Conservation (phyloP, 2,113 vertebrate species). For the Pampusana beccarii region DNA sequence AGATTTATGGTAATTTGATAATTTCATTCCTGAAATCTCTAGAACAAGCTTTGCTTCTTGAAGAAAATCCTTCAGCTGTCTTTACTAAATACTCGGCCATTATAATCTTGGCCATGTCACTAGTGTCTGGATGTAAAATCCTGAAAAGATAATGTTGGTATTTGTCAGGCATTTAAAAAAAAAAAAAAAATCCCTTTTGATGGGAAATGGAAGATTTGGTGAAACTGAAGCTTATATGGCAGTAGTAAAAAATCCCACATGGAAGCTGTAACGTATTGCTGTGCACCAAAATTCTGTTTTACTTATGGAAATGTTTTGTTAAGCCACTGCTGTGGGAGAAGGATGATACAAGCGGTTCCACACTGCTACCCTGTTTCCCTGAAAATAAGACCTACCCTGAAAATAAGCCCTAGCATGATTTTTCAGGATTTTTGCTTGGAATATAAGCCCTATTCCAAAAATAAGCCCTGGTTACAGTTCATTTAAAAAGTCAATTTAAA, state of each 20-base stretch:
- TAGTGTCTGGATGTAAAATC: neutral
- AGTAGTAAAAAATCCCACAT: neutral
- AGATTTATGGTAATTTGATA: neutral
- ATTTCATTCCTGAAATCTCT: neutral
- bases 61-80: neutral
- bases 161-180: neutral
- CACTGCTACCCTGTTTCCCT: no score
- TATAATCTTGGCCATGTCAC: neutral
- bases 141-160: neutral
- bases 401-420: no score
- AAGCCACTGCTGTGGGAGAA: neutral
- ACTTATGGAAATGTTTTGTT: neutral
- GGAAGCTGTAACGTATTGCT: neutral
- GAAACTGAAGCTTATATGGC: neutral
- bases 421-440: no score
- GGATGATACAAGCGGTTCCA: neutral
- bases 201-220: neutral
- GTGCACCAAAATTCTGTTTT: neutral
- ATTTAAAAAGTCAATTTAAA: no score
- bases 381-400: no score
- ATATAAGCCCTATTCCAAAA: no score
- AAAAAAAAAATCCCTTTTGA: neutral
- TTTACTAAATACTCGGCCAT: neutral
- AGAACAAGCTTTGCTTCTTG: neutral
- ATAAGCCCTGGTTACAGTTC: no score